phyloP scores from a whole-genome alignment of 2,113 vertebrate genomes.

The Apaloderma vittatum region DNA sequence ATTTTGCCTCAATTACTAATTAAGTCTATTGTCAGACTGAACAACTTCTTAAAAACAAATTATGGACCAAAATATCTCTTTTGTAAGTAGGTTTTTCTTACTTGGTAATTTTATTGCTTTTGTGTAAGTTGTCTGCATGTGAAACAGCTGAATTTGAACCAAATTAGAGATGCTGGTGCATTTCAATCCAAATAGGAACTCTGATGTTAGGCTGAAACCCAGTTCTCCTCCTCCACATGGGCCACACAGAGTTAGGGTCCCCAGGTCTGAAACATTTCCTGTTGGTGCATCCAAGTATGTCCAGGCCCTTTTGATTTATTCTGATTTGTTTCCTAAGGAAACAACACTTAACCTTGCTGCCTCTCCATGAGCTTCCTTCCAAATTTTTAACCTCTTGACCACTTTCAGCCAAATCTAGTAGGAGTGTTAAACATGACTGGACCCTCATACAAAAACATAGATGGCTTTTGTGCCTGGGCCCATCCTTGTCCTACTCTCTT shows the following conservation, averaged over 20 bases:
- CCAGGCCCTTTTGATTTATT: neutral
- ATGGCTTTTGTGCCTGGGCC: neutral
- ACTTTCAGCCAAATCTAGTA: neutral
- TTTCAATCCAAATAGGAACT: neutral
- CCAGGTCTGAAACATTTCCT: neutral
- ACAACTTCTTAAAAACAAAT: slow-evolving; percentile 65
- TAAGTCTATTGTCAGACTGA: slow-evolving; percentile 55
- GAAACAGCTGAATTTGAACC: slow-evolving; percentile 36
- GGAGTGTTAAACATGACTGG: neutral
- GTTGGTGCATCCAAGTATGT: neutral
- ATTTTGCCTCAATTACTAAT: slow-evolving; percentile 63
- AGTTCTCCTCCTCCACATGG: neutral
- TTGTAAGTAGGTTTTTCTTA: slow-evolving; percentile 24
- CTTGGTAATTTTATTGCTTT: slow-evolving; percentile 56
- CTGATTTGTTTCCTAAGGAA: neutral
- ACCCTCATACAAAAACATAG: neutral
- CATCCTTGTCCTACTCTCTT: neutral
- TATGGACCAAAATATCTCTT: slow-evolving; percentile 60
- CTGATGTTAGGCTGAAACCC: neutral
- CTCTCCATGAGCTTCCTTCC: neutral
- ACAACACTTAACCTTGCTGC: neutral
- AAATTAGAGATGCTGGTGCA: neutral
- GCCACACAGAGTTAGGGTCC: neutral
- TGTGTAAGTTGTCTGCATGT: neutral
- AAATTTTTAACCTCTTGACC: neutral